These are phyloP conservation scores for Neoaliturus tenellus DNA, from an alignment of 2,888 invertebrate genomes.

Conservation along the genomic window DNA sequence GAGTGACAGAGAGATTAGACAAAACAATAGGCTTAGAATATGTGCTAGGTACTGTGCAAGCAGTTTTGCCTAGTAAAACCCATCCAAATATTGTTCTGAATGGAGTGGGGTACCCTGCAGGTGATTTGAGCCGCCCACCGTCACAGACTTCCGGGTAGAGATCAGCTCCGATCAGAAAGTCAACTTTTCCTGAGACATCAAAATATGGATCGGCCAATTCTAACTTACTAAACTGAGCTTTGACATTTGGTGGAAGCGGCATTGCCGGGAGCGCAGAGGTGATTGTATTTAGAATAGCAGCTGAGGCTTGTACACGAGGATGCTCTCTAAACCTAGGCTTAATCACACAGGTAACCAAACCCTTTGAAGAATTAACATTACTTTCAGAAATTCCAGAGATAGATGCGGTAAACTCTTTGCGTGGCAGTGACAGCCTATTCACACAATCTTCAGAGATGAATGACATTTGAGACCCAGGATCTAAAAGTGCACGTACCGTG, in stretches of 20 bases:
- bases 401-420: background rate
- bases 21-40: background rate
- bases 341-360: background rate
- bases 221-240: background rate
- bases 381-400: background rate
- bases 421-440: background rate
- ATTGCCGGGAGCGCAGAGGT: background rate
- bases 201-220: conserved; percentile 13
- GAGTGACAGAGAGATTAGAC: background rate
- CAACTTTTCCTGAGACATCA: background rate
- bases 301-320: background rate
- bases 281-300: background rate
- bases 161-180: conserved; percentile 22
- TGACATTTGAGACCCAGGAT: background rate
- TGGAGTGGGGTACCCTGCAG: background rate
- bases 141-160: background rate
- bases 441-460: background rate
- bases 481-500: background rate
- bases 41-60: background rate
- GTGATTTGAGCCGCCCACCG: background rate
- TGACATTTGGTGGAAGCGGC: background rate
- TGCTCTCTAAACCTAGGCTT: background rate
- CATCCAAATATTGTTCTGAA: conserved; percentile 18
- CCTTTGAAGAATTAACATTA: background rate
- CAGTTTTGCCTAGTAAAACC: conserved; percentile 9